Base-by-base conservation (phyloP, 2,797 vertebrate genomes). In the Apodemus agrarius region DNA sequence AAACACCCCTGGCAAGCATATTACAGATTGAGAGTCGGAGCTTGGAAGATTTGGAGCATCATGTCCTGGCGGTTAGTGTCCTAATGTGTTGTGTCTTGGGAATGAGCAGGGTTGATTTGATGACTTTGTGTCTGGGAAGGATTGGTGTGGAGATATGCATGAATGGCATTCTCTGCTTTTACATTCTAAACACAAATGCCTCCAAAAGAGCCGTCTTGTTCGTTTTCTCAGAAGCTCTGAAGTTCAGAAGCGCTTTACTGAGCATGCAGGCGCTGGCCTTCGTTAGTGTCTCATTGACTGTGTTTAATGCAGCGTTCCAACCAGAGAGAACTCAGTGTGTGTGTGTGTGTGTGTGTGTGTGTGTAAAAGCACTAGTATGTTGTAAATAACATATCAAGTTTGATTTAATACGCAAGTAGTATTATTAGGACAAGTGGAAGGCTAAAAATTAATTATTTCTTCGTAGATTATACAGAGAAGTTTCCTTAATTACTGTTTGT, bases 401-500 rank as follows among this genome's bases (percentile, higher is more conserved):
- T 90, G 67, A 72, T 97, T 98, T 94, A 93, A 90, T 93, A 96
- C 95, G 46, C n/a, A 76, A 88, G 43, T 5, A 59, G 86, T 88
- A 72, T 74, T 92, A 31, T 94, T 86, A 84, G 21, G 85, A 88
- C 88, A 87, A 86, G 31, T 46, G 13, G 43, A 89, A 81, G 13
- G 10, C 49, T 93, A 69, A 79, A 92, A 91, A 80, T 67, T 97
- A 49, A 16, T 97, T 67, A 83, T 96, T 94, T 63, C n/a, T 54
- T 29, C 14, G 63, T 94, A 82, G 85, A 83, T 94, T 93, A 80
- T 86, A 75, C 76, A 97, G 89, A 81, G 89, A 93, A 67, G 98
- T 98, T 96, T 99, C 99, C 99, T 99, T 99, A 99, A 99, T 98
- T 96, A 87, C 92, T 91, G 97, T 98, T 89, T 97, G 92, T 95